Evolutionary conservation across 2,888 invertebrate species (phyloP).

Genomic region (Ommatoiulus sabulosus): DNA sequence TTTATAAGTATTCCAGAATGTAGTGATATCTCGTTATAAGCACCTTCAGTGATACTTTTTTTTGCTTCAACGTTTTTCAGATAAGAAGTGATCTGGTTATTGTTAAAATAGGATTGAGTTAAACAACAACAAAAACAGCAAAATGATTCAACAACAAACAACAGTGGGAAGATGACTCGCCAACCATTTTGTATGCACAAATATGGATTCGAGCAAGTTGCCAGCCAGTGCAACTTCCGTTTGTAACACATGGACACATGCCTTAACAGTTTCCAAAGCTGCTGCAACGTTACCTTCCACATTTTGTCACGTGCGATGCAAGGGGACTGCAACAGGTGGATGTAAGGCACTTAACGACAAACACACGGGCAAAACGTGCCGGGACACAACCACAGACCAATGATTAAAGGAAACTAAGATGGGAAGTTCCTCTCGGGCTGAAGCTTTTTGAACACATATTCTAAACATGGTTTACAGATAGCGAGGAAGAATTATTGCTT

Average conservation of each 20-base stretch:
- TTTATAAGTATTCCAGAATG: constrained; percentile 27
- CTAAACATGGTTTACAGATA: constrained; percentile 49
- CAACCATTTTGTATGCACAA: constrained; percentile 34
- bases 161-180: constrained; percentile 50
- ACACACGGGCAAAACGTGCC: constrained; percentile 44
- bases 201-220: background rate
- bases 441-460: constrained; percentile 52
- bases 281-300: constrained; percentile 22
- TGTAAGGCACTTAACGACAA: constrained; percentile 51
- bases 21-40: background rate
- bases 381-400: constrained; percentile 38
- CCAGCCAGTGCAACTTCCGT: background rate
- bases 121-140: constrained; percentile 51
- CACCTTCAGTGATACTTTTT: constrained; percentile 1
- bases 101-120: background rate
- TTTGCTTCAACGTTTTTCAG: background rate
- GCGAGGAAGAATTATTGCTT: constrained; percentile 52
- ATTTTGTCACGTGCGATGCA: constrained; percentile 25
- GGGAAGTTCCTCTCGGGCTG: constrained; percentile 45
- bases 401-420: constrained; percentile 47
- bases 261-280: constrained; percentile 18
- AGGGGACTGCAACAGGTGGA: constrained; percentile 28
- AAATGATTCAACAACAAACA: constrained; percentile 47
- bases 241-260: constrained; percentile 30
- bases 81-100: background rate